Evolutionary conservation across 2,797 vertebrate genomes (phyloP).

Genomic region (Acipenser transmontanus): DNA sequence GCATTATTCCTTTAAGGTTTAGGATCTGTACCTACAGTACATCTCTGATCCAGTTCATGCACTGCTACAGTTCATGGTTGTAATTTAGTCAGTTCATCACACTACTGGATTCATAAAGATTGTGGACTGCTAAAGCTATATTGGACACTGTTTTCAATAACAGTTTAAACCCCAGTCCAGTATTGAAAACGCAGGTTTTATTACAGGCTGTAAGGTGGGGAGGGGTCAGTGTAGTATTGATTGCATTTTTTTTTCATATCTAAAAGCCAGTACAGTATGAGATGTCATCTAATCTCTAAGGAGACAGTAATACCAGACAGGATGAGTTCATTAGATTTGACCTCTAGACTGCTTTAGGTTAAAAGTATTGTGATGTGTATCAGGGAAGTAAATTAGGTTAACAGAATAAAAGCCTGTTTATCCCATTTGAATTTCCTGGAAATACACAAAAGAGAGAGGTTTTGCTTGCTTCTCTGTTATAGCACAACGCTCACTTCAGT

Average conservation of each 20-base stretch:
- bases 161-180: not conserved
- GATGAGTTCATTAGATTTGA: slow-evolving; percentile 21
- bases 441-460: too few species aligned
- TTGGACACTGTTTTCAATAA: too few species aligned
- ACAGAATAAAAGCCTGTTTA: not conserved
- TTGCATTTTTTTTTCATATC: not conserved
- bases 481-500: too few species aligned
- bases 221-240: not conserved
- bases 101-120: too few species aligned
- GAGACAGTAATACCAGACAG: slow-evolving; percentile 23
- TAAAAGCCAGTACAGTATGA: slow-evolving; percentile 10
- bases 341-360: slow-evolving; percentile 10
- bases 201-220: not conserved
- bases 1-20: too few species aligned
- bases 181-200: slow-evolving; percentile 1
- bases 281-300: slow-evolving; percentile 30
- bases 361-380: not conserved
- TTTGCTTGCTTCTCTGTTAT: too few species aligned
- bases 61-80: too few species aligned
- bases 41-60: too few species aligned
- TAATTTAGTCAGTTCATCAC: too few species aligned
- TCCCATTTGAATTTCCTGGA: too few species aligned
- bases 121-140: too few species aligned
- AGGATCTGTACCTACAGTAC: too few species aligned
- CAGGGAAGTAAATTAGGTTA: slow-evolving; percentile 1